A percentile compares a stretch with the other conserved stretches of the same genome.
These are phyloP conservation scores for Sakesphorus luctuosus DNA, from an alignment of 2,113 vertebrate species.

Conservation along the genomic window DNA sequence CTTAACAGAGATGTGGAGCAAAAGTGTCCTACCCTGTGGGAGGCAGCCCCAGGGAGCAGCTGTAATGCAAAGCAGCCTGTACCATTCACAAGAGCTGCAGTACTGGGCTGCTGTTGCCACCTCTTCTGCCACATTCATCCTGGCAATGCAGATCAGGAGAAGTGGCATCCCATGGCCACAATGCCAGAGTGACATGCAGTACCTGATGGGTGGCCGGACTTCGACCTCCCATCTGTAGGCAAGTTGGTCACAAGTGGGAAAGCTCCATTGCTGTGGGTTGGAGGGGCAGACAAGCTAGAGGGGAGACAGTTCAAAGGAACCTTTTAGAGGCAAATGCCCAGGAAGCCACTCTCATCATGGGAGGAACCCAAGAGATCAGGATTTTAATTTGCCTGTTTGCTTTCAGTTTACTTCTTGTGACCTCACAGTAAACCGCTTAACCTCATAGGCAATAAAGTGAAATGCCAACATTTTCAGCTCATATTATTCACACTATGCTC, in stretches of 20 bases:
- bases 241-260: not conserved
- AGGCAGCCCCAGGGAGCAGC: not conserved
- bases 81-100: accelerated
- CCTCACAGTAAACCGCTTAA: not conserved
- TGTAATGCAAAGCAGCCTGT: not conserved
- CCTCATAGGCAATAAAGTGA: not conserved
- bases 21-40: not conserved
- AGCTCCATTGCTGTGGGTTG: accelerated
- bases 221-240: not conserved
- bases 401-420: not conserved
- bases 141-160: not conserved
- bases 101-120: not conserved
- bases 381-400: not conserved
- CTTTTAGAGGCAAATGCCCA: not conserved
- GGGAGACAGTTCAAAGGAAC: not conserved
- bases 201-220: accelerated
- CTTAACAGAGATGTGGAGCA: not conserved
- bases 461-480: conserved; percentile 6
- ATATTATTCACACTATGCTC: conserved; percentile 7
- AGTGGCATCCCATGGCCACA: accelerated
- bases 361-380: not conserved
- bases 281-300: accelerated
- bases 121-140: not conserved
- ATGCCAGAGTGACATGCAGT: accelerated
- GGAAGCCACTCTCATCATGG: accelerated